Conservation (phyloP, 2,888 invertebrate genomes). For the Tinea pellionella region DNA sequence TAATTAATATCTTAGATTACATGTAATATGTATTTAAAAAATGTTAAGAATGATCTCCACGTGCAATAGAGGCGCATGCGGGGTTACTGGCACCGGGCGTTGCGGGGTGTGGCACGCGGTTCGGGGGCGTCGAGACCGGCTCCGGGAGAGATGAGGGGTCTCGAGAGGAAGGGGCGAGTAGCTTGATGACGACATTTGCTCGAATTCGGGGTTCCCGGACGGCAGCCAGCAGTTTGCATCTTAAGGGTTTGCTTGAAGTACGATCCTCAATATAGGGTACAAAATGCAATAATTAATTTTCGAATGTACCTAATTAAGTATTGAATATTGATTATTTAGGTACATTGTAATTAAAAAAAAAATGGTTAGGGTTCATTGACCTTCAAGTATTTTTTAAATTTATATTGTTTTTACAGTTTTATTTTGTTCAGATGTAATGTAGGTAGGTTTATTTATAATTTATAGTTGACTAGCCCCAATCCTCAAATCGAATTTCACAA, state of each 20-base stretch:
- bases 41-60: neutral
- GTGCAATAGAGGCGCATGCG: neutral
- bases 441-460: too few relatives aligned
- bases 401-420: too few relatives aligned
- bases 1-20: neutral
- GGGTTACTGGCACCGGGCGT: conserved; percentile 1
- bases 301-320: too few relatives aligned
- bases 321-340: too few relatives aligned
- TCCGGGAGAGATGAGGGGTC: neutral
- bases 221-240: conserved; percentile 26
- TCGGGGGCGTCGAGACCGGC: neutral
- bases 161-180: conserved; percentile 19
- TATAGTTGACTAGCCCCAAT: neutral
- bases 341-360: too few relatives aligned
- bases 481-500: conserved; percentile 2
- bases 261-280: neutral
- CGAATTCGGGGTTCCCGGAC: conserved; percentile 32
- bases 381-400: too few relatives aligned
- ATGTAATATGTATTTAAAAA: neutral
- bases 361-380: too few relatives aligned
- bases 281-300: neutral
- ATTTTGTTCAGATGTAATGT: too few relatives aligned
- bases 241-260: conserved; percentile 14
- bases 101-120: neutral
- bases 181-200: conserved; percentile 55